Conservation (phyloP, 2,888 invertebrate genomes). For the Cheilosia vulpina region DNA sequence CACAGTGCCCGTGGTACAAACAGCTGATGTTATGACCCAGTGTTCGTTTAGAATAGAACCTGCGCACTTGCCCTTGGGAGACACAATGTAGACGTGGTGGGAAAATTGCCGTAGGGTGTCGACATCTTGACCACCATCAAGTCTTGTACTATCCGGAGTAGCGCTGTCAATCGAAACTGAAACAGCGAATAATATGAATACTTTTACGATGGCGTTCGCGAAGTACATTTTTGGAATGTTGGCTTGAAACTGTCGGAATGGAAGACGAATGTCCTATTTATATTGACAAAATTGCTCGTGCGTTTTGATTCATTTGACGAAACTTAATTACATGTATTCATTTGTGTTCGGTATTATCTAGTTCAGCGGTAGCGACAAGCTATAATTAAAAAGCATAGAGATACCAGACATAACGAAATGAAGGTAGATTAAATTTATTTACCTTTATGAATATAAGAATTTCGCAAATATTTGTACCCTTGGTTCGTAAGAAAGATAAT, state of each 20-base stretch:
- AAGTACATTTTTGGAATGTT: conserved; percentile 10
- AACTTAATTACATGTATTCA: too few species aligned
- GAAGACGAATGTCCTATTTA: background rate
- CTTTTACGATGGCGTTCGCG: background rate
- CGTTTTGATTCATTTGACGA: too few species aligned
- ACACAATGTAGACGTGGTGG: conserved; percentile 56
- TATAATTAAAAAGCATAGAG: too few species aligned
- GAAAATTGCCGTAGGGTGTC: conserved; percentile 62
- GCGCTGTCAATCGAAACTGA: background rate
- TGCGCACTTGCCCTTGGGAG: conserved; percentile 23
- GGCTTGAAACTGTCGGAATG: background rate
- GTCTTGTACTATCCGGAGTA: background rate
- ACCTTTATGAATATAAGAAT: too few species aligned
- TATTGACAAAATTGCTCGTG: background rate
- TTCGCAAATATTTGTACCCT: too few species aligned
- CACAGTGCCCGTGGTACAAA: conserved; percentile 19
- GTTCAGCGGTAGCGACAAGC: too few species aligned
- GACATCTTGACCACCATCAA: conserved; percentile 53
- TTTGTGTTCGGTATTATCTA: too few species aligned
- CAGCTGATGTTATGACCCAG: conserved; percentile 63
- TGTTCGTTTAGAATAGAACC: conserved; percentile 58
- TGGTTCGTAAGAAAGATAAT: too few species aligned
- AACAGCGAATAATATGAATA: background rate
- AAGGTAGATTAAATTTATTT: too few species aligned
- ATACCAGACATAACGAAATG: too few species aligned